Conservation (phyloP, 2,888 invertebrate genomes). For the Hydraecia micacea region DNA sequence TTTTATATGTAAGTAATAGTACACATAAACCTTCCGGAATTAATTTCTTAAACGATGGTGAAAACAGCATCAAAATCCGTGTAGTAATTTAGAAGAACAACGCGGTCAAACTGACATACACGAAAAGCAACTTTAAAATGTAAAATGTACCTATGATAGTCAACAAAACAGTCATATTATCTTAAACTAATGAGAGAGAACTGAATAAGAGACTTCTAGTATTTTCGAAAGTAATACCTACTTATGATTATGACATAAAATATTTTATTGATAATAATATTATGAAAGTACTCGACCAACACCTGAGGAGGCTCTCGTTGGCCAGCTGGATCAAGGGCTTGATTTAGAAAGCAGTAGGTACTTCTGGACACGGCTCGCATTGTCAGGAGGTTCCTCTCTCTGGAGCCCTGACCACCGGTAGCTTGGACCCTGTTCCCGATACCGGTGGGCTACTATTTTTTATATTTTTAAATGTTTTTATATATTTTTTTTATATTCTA, state of each 20-base stretch:
- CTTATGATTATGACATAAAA: slow-evolving; percentile 3
- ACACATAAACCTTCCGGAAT: neutral
- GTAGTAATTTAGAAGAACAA: neutral
- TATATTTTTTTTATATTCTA: no score
- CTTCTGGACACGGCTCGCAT: no score
- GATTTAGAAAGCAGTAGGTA: no score
- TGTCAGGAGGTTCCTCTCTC: no score
- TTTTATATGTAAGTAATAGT: neutral
- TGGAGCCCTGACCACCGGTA: no score
- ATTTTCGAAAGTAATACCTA: neutral
- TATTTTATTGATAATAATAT: slow-evolving; percentile 5
- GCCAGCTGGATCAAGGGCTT: no score
- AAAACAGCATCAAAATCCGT: neutral
- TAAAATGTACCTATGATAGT: neutral
- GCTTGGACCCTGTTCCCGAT: no score
- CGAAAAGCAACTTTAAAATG: neutral
- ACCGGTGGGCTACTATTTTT: no score
- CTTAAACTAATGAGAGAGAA: neutral
- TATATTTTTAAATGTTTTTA: no score
- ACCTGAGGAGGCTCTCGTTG: no score
- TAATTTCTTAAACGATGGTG: neutral
- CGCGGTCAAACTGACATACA: neutral
- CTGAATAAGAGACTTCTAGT: neutral
- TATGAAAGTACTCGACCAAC: no score
- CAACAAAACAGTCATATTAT: neutral